Base-by-base conservation (phyloP, 1,140 invertebrate species). In the Galleria mellonella region DNA sequence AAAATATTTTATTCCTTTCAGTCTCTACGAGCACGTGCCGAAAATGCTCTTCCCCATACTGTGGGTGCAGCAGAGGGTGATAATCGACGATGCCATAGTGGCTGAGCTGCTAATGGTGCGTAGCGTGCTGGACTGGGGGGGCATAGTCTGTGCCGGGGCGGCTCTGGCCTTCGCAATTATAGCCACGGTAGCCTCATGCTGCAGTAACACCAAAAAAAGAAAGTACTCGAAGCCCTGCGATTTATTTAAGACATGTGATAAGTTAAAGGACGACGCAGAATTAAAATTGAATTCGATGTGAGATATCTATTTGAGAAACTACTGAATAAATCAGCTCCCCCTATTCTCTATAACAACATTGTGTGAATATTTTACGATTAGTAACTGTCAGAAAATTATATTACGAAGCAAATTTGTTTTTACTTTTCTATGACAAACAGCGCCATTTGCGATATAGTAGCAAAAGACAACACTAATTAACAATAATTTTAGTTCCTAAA, bases 31-130 rank as follows among this genome's bases (percentile, higher is more conserved):
- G 37, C 66, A 92, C 32, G 88, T 93, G 0, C 92, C 92, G 0
- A 88, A 72, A 41, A 87, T 92, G 32, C 91, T 91, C 69, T 91
- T 95, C 55, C 94, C 94, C 0, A 86, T 94, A 15, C 88, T 95
- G 14, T 95, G 93, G 93, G 94, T 95, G 55, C 89, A 91, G 46
- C 88, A 95, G 57, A 87, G 88, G 31, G 92, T 91, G 0, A 71
- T 75, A 9, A 86, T 94, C 1, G 87, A 87, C 4, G 86, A 89
- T 0, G 32, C 32, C 0, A 81, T 90, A 0, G 59, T 91, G 30
- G 77, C 86, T 0, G 76, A 87, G 23, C 47, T 84, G 11, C 38
- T 55, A 0, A 55, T 54, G 7, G 76, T 78, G 2, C 65, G 74
- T n/a, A 54, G 62, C n/a, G 52, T 77, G 0, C 29, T 66, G 13